Conservation (phyloP, 2,113 vertebrate species). For the Chunga burmeisteri region DNA sequence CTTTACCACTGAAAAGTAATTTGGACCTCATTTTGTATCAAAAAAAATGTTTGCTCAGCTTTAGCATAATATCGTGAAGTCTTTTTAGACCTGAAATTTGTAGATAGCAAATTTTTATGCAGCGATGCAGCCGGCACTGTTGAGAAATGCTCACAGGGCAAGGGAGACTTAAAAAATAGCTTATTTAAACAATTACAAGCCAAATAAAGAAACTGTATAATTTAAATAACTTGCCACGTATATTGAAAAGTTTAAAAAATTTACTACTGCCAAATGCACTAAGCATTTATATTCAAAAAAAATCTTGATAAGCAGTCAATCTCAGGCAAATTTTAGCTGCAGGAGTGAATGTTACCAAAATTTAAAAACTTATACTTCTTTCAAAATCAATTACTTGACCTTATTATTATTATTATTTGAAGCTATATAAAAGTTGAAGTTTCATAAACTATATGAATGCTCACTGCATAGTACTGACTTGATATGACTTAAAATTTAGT, state of each 20-base stretch:
- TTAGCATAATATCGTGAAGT: neutral
- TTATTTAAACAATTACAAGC: neutral
- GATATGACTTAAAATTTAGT: neutral
- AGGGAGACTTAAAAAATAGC: neutral
- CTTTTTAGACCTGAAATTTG: neutral
- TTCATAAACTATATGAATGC: neutral
- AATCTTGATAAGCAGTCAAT: neutral
- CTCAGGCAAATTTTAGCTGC: neutral
- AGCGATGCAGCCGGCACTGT: neutral
- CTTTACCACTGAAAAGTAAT: neutral
- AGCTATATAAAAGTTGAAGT: neutral
- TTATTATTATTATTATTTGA: neutral
- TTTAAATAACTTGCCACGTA: neutral
- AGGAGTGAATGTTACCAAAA: neutral
- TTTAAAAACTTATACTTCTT: neutral
- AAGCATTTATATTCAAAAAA: neutral
- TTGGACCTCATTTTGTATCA: neutral
- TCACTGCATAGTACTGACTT: neutral
- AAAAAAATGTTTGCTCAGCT: neutral
- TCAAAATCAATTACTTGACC: neutral
- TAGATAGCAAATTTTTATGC: neutral
- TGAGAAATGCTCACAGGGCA: neutral
- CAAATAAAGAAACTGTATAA: neutral
- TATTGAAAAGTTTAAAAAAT: neutral
- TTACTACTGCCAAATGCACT: neutral